Base-by-base conservation (phyloP, 2,888 invertebrate genomes). In the Polydrusus tereticollis region DNA sequence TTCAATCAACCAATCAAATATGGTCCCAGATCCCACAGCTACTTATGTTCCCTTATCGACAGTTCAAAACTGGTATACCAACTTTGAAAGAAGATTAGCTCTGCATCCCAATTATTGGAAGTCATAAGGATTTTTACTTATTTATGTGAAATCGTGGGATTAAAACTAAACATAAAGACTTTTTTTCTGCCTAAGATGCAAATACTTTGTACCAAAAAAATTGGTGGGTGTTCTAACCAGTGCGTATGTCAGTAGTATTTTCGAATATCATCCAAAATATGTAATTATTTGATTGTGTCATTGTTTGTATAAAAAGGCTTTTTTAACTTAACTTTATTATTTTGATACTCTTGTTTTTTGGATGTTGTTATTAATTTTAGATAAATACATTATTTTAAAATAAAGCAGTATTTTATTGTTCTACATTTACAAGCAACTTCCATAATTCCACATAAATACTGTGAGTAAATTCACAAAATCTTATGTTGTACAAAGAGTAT, bases 91-190 rank as follows among this genome's bases (percentile, higher is more conserved):
- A 79, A 88, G 96, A 78, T 87, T 98, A 75, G 91, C 92, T 78
- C 93, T 94, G 76, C 97, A 97, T 87, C 98, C 98, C 0, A 93
- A 96, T 83, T 98, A 98, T 85, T 98, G 98, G 98, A 95, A 92
- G 76, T 85, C 82, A 73, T 83, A 80, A 77, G 85, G 14, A 4
- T 10, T 6, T 36, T 36, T 36, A 16, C n/a, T 7, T 41, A 41
- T 1, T 16, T 3, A 41, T 1, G 2, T 0, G 36, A 12, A 36
- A 36, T n/a, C n/a, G n/a, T n/a, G n/a, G n/a, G n/a, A n/a, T n/a
- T n/a, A n/a, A n/a, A n/a, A n/a, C n/a, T n/a, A 16, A 16, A 16
- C 16, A 41, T 4, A 41, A 41, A 41, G 16, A 41, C 1, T 12
- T 38, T 16, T 16, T 41, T 7, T 45, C 7, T 45, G 20, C 21